Conservation (phyloP, 2,888 invertebrate species). For the Pristionchus mayeri region DNA sequence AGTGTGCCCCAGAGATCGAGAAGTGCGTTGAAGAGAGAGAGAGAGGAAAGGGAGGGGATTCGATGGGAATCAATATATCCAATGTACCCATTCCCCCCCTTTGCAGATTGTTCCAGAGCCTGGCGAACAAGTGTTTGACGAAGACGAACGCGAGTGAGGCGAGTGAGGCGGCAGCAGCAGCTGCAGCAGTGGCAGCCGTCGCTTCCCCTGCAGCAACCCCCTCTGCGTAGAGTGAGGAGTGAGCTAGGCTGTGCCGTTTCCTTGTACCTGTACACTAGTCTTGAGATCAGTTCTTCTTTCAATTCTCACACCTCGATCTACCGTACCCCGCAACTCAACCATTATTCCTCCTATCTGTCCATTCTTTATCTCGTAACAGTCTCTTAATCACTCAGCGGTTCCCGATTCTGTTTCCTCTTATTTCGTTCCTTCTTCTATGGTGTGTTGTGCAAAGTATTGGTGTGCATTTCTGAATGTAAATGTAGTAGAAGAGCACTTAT, state of each 20-base stretch:
- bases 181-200: background rate
- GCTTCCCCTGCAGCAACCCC: background rate
- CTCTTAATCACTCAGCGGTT: background rate
- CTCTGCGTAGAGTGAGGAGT: background rate
- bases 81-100: too few relatives aligned
- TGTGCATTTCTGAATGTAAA: constrained; percentile 47
- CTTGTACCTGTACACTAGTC: constrained; percentile 43
- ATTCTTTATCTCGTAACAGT: background rate
- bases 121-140: constrained; percentile 65
- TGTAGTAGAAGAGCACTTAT: constrained; percentile 25
- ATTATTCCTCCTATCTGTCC: background rate
- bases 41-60: too few relatives aligned
- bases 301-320: background rate
- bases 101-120: constrained; percentile 67
- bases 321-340: constrained; percentile 34
- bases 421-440: constrained; percentile 16
- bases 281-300: constrained; percentile 32
- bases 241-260: background rate
- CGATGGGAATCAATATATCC: too few relatives aligned
- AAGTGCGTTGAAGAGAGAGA: too few relatives aligned
- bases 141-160: background rate
- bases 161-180: background rate
- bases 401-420: background rate
- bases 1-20: constrained; percentile 99
- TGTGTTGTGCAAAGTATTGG: constrained; percentile 43